Conservation (phyloP, 2,797 vertebrate genomes). For the Peromyscus eremicus region DNA sequence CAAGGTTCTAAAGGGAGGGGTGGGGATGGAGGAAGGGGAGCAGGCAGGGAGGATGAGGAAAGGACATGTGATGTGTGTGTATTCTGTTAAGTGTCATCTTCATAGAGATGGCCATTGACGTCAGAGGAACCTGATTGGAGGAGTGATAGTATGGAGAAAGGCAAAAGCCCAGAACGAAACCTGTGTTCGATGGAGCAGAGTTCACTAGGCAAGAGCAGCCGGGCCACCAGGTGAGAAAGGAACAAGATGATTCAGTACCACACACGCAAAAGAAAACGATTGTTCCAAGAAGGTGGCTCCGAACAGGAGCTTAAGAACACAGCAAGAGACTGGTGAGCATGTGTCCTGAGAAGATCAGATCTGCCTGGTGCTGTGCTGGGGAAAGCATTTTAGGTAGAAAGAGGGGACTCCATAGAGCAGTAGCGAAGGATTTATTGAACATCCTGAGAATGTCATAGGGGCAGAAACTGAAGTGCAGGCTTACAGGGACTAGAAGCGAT, state of each 20-base stretch:
- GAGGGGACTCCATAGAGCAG: background rate
- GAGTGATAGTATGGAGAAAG: background rate
- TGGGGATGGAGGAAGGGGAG: too few species aligned
- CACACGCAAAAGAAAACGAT: constrained; percentile 6
- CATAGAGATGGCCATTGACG: background rate
- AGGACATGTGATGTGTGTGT: background rate
- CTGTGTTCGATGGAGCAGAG: background rate
- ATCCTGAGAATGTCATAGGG: background rate
- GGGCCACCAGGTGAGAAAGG: background rate
- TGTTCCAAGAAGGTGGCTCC: background rate
- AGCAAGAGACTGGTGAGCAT: background rate
- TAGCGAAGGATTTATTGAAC: constrained; percentile 3
- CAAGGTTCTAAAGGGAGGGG: background rate
- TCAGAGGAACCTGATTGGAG: background rate
- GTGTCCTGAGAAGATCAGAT: background rate
- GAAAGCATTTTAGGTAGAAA: background rate
- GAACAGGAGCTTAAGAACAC: background rate
- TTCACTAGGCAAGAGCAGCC: background rate
- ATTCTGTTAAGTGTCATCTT: background rate
- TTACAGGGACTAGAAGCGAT: background rate
- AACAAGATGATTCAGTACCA: background rate
- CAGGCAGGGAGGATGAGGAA: too few species aligned
- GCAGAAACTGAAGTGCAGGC: background rate
- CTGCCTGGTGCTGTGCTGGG: background rate
- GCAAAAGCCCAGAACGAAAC: background rate